Conservation (phyloP, 1,140 invertebrate genomes). For the Drosophila guanche region DNA sequence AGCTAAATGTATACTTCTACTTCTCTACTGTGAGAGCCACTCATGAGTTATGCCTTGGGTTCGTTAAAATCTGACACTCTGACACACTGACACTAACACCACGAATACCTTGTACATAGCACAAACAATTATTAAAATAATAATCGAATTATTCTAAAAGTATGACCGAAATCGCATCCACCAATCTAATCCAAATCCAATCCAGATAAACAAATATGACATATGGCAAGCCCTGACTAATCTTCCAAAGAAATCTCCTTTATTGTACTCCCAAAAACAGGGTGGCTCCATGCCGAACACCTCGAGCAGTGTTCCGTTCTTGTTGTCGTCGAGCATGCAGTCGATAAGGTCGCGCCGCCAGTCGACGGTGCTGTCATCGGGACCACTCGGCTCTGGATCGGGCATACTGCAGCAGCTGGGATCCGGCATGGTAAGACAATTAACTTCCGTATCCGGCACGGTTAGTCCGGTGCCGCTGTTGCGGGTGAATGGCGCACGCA, state of each 20-base stretch:
- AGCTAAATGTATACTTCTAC: constrained; percentile 27
- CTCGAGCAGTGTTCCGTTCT: constrained; percentile 92
- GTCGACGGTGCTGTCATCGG: constrained; percentile 86
- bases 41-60: constrained; percentile 32
- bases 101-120: constrained; percentile 57
- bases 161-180: constrained; percentile 42
- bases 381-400: constrained; percentile 85
- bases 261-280: constrained; percentile 85
- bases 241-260: constrained; percentile 84
- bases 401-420: constrained; percentile 92
- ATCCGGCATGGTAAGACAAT: constrained; percentile 94
- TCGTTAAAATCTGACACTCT: constrained; percentile 10
- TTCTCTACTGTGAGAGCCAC: neutral
- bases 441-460: constrained; percentile 86
- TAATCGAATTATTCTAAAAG: constrained; percentile 15
- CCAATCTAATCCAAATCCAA: constrained; percentile 1
- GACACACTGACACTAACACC: constrained; percentile 28
- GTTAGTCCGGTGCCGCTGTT: constrained; percentile 82
- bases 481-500: constrained; percentile 85
- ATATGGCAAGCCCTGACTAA: constrained; percentile 68
- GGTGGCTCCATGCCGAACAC: constrained; percentile 94
- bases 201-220: neutral
- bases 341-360: constrained; percentile 91
- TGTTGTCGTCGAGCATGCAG: constrained; percentile 92
- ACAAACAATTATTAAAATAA: constrained; percentile 14